Conservation (phyloP, 2,113 vertebrate species). For the Rhabdomys dilectus region DNA sequence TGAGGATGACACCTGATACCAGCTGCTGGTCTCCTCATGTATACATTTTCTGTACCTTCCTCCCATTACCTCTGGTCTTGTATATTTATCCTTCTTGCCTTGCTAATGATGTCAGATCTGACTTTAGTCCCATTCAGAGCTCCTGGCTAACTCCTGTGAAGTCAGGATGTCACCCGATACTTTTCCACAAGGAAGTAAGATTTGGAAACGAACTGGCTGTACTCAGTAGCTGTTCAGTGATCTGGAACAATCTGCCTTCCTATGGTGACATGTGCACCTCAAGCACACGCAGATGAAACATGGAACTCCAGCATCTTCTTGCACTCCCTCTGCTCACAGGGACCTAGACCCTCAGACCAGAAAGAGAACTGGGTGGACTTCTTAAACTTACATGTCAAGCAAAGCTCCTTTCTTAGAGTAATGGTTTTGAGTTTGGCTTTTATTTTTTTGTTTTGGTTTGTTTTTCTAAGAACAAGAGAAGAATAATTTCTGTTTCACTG, state of each 20-base stretch:
- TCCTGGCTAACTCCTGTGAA: background rate
- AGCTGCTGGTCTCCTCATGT: background rate
- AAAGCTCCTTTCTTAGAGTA: constrained; percentile 21
- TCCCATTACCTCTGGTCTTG: background rate
- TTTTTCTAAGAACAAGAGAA: background rate
- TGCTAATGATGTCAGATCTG: background rate
- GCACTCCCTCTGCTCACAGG: background rate
- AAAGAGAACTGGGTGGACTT: background rate
- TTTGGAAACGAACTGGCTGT: background rate
- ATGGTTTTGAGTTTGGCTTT: background rate
- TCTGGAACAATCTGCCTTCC: background rate
- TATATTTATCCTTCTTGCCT: background rate
- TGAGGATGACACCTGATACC: background rate
- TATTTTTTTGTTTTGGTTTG: background rate
- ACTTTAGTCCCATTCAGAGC: background rate
- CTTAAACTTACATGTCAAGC: background rate
- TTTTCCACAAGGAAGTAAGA: background rate
- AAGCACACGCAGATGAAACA: background rate
- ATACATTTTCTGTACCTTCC: background rate
- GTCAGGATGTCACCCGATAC: background rate
- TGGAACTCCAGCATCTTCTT: background rate
- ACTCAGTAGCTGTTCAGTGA: no score
- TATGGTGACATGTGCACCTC: background rate
- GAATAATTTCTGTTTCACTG: background rate
- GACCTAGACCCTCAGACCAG: background rate